Evolutionary conservation across 2,888 invertebrate species (phyloP), one percentile per base, ranked within the genome.

Genomic region (Heterodera filipjevi): DNA sequence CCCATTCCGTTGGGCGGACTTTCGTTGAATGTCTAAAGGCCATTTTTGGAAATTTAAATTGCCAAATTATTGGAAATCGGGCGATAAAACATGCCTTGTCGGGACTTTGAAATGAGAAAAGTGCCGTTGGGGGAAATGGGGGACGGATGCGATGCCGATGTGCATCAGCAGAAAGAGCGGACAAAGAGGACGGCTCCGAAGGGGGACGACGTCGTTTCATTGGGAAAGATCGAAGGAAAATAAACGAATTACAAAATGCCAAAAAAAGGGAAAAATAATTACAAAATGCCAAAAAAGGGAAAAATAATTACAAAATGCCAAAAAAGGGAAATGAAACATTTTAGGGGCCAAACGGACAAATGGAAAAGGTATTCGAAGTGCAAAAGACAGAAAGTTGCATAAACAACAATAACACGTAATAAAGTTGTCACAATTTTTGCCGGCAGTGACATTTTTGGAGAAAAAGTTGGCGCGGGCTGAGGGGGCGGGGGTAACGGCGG

Each of bases 191-290:
- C 33, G 68, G 68, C 19, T 68, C 68, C 12, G 68, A 68, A 19
- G 68, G 68, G 27, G 68, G 68, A 14, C 68, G 68, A 68, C 68
- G 68, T 16, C 68, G 68, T 35, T 68, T 68, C 68, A 68, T 68
- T 68, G 6, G 66, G 30, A 0, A 32, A 32, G n/a, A n/a, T n/a
- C n/a, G n/a, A n/a, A 66, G 27, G 6, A 33, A 33, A 66, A 66
- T 19, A 22, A 22, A 53, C 53, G 19, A 33, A 66, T 14, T 30
- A 32, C 6, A 16, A 66, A 66, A 30, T 66, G 66, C 5, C 3
- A n/a, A 27, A 22, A 22, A 22, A 53, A 53, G 49, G 22, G 49
- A 16, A 10, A 27, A 66, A 30, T 16, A 27, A 33, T 27, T 10
- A 27, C 10, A 66, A 39, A 39, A 39, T 6, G 8, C 6, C 12